Evolutionary conservation across 2,797 vertebrate genomes (phyloP), one percentile per base, ranked within the genome.

Genomic region (Parambassis ranga): DNA sequence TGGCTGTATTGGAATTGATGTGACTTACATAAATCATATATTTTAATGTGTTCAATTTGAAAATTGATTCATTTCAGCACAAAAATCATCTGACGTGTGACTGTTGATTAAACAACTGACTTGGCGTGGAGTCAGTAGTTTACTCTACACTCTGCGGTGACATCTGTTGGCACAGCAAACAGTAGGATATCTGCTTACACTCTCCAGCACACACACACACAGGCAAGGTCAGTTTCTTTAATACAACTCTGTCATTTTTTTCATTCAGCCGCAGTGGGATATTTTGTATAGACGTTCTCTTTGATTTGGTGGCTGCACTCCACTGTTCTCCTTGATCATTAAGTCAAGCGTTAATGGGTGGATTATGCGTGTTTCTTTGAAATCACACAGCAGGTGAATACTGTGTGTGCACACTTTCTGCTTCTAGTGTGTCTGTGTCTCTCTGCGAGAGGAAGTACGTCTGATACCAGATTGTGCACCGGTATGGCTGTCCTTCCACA

Each of bases 221-320:
- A 55, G 7, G 46, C 10, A 31, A 24, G 18, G 22, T 43, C 14
- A 7, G 3, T 49, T 24, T 73, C 30, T 46, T 61, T 33, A 13
- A 20, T 55, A 6, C 14, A 46, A 8, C 60, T 83, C 63, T 77
- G 65, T 61, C 71, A 72, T 65, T 55, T 65, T 55, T 65, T 79
- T 68, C 22, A 61, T 62, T 60, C 33, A 27, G 16, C 18, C 71
- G 30, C 65, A 49, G 64, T 46, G 27, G 69, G 65, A 32, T 65
- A 36, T 76, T 72, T 65, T 50, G 49, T 47, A 28, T 47, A 33
- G 39, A 63, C 56, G 64, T 60, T 64, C 30, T 27, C 24, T 78
- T 75, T 77, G 61, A 78, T 79, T 79, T 74, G 33, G 47, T 70
- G 42, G 49, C 66, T 49, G 51, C 47, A 60, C 61, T 56, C 46